These are phyloP conservation scores for Cotesia glomerata DNA, from an alignment of 1,140 invertebrate genomes.

Conservation along the genomic window DNA sequence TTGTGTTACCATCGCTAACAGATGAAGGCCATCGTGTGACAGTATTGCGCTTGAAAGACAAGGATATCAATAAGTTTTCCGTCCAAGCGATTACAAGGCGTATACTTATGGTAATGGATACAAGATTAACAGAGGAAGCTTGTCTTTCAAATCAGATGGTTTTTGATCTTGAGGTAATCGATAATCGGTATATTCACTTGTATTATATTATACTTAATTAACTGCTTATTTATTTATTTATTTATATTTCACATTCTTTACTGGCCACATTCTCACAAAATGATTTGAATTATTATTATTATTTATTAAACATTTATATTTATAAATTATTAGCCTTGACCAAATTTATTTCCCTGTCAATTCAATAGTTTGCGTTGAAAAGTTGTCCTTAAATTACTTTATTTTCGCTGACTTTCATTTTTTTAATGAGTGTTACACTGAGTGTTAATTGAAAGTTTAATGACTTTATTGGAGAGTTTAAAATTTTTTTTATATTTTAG, in stretches of 20 bases:
- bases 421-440: no score
- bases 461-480: no score
- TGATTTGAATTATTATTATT: no score
- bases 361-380: no score
- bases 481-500: no score
- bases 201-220: background rate
- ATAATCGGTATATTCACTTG: slow-evolving; percentile 3
- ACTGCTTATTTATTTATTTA: background rate
- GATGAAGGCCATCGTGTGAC: slow-evolving; percentile 58
- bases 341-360: no score
- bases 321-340: no score
- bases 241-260: slow-evolving; percentile 1
- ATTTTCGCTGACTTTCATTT: no score
- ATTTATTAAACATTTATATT: no score
- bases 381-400: no score
- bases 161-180: slow-evolving; percentile 55
- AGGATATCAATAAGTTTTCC: slow-evolving; percentile 50
- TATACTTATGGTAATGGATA: slow-evolving; percentile 58
- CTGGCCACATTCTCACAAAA: no score
- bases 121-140: slow-evolving; percentile 52
- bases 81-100: slow-evolving; percentile 50
- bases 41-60: slow-evolving; percentile 51
- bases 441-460: no score
- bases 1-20: slow-evolving; percentile 56
- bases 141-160: slow-evolving; percentile 59